These are phyloP conservation scores for Aldrovandia affinis DNA, from an alignment of 2,797 vertebrate species.

Conservation along the genomic window DNA sequence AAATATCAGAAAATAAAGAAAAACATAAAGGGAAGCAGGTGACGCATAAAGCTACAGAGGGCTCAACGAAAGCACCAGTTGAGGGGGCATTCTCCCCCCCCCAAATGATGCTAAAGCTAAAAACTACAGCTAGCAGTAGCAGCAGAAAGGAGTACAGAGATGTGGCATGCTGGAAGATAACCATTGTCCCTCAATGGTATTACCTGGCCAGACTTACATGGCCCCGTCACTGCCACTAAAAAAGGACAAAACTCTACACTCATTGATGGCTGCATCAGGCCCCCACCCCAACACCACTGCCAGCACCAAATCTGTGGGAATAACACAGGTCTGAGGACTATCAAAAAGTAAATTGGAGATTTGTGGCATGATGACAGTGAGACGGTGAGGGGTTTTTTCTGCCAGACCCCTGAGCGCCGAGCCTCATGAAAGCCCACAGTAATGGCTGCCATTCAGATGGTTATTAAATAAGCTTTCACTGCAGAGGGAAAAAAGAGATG, in stretches of 20 bases:
- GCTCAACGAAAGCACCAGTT: not conserved
- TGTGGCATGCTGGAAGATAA: not conserved
- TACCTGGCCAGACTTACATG: slow-evolving; percentile 18
- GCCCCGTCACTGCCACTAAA: slow-evolving; percentile 25
- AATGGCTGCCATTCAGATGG: slow-evolving; percentile 28
- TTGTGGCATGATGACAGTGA: not conserved
- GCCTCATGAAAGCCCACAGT: slow-evolving; percentile 18
- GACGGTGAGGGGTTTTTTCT: not conserved
- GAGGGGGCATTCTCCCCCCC: slow-evolving; percentile 17
- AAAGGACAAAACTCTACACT: not conserved
- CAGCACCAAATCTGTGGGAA: not conserved
- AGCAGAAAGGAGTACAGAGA: slow-evolving; percentile 28
- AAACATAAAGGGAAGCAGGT: slow-evolving; percentile 31
- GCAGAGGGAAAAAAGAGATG: slow-evolving; percentile 22
- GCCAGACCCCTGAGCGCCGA: slow-evolving; percentile 1
- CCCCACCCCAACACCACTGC: not conserved
- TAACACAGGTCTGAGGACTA: slow-evolving; percentile 1
- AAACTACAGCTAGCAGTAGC: slow-evolving; percentile 18
- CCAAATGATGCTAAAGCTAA: slow-evolving; percentile 19
- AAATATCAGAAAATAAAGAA: slow-evolving; percentile 61
- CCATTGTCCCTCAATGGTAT: not conserved
- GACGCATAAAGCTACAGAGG: slow-evolving; percentile 36
- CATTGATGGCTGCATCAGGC: slow-evolving; percentile 9
- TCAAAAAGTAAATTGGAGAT: not conserved
- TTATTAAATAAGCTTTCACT: slow-evolving; percentile 27